Base-by-base conservation (phyloP, 2,113 vertebrate genomes). In the Cranoglanis bouderius region DNA sequence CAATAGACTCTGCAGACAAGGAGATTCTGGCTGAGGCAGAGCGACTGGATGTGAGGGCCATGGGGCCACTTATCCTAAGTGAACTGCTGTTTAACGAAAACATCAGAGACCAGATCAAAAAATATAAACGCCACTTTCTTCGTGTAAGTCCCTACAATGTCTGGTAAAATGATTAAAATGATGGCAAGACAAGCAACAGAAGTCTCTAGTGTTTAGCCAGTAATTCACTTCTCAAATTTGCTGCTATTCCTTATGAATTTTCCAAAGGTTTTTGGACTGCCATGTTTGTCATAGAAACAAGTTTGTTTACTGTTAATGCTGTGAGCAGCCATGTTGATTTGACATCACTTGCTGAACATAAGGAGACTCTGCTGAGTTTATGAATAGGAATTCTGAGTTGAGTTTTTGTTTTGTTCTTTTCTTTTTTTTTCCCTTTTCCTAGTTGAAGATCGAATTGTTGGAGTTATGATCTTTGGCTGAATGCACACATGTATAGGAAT, bases 21-120 rank as follows among this genome's bases (percentile, higher is more conserved):
- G 98, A 99, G 83, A 97, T 99, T 93, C 93, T 99, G 91, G 97
- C 97, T 65, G 98, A 99, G 95, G 98, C 98, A 49, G 98, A 99
- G 95, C 96, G 98, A 87, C 95, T 99, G 94, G 98, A 99, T 88
- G 98, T 99, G 51, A 99, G 97, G 93, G 97, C 97, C 83, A 98
- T 99, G 97, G 98, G 98, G 40, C 97, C 98, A 0, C 96, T 99
- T 84, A 99, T 99, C 93, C 95, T 99, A 90, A 99, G 97, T 53
- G 98, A 99, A 94, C 97, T 99, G 92, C 97, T 99, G 87, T 99
- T 99, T 46, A 94, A 98, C 0, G 97, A 97, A 90, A 99, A 98
- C 94, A 99, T 99, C 85, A 96, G 98, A 59, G 98, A 99, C 85
- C 98, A 99, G 94, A 97, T 99, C 88, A 96, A 97, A 94, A 99